A percentile compares a stretch with the other conserved stretches of the same genome.
These are phyloP conservation scores for Crotophaga sulcirostris DNA, from an alignment of 2,113 vertebrate genomes.

Conservation along the genomic window DNA sequence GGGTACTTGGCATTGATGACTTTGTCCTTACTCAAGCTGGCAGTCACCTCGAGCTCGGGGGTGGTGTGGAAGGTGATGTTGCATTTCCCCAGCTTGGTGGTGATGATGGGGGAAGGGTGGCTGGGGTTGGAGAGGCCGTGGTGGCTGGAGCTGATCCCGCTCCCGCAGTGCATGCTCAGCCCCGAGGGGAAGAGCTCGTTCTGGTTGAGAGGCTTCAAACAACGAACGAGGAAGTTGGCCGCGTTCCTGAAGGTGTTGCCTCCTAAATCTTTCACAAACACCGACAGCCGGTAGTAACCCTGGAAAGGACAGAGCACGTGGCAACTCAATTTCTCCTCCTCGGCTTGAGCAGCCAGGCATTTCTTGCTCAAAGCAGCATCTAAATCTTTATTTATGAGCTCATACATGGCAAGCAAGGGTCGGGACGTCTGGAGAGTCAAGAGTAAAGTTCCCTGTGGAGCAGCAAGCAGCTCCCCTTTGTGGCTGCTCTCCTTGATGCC, in stretches of 20 bases:
- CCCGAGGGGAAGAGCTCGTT: conserved; percentile 75
- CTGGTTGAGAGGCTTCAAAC: conserved; percentile 39
- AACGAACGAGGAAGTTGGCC: conserved; percentile 78
- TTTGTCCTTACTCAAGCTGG: conserved; percentile 39
- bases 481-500: conserved; percentile 69
- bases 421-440: conserved; percentile 68
- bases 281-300: conserved; percentile 77
- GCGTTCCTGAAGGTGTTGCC: conserved; percentile 72
- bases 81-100: conserved; percentile 77
- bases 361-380: conserved; percentile 67
- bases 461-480: conserved; percentile 56
- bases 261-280: conserved; percentile 78
- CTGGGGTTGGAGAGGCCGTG: conserved; percentile 76
- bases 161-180: conserved; percentile 74
- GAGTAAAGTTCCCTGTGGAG: conserved; percentile 58
- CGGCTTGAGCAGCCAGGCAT: conserved; percentile 76
- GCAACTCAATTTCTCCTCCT: conserved; percentile 74
- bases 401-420: conserved; percentile 72
- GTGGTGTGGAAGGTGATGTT: conserved; percentile 78
- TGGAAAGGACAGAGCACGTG: conserved; percentile 72
- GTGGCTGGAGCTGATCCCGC: conserved; percentile 70
- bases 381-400: conserved; percentile 70
- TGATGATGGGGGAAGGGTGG: conserved; percentile 72
- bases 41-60: neutral
- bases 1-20: neutral